phyloP scores from a whole-genome alignment of 1,140 invertebrate genomes.

The Aphelenchoides fujianensis region DNA sequence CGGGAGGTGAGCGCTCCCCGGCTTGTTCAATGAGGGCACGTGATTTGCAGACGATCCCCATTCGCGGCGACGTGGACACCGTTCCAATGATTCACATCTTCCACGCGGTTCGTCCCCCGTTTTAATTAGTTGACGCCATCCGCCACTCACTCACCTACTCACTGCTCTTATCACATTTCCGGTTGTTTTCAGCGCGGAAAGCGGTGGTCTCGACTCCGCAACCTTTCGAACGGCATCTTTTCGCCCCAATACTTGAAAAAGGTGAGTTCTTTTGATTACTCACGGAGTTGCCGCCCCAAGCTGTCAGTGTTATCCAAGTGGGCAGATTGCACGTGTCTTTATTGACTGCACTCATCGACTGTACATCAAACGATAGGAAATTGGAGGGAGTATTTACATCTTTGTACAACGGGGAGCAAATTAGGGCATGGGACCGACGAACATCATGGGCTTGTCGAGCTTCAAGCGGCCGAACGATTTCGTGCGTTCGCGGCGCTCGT shows the following conservation, averaged over 20 bases:
- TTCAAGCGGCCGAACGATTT: background rate
- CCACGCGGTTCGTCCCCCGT: too few relatives aligned
- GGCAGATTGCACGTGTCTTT: background rate
- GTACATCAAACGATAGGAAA: too few relatives aligned
- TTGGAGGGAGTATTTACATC: too few relatives aligned
- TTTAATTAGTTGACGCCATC: too few relatives aligned
- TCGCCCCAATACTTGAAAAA: constrained; percentile 64
- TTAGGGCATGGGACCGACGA: background rate
- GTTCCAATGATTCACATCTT: constrained; percentile 44
- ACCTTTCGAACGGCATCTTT: constrained; percentile 64
- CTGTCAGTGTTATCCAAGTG: background rate
- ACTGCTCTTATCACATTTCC: too few relatives aligned
- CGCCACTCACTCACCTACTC: too few relatives aligned
- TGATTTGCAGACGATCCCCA: constrained; percentile 28
- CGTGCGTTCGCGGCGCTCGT: background rate
- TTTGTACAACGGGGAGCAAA: background rate
- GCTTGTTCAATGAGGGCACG: background rate
- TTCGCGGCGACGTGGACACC: constrained; percentile 43
- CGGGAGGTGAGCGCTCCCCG: constrained; percentile 38
- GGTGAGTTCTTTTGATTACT: constrained; percentile 36
- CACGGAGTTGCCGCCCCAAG: background rate
- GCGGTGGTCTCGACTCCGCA: constrained; percentile 64
- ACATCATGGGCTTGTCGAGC: background rate
- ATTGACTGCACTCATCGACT: background rate
- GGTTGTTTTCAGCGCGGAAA: too few relatives aligned